Conservation (phyloP, 1,140 invertebrate genomes). For the Drosophila miranda region DNA sequence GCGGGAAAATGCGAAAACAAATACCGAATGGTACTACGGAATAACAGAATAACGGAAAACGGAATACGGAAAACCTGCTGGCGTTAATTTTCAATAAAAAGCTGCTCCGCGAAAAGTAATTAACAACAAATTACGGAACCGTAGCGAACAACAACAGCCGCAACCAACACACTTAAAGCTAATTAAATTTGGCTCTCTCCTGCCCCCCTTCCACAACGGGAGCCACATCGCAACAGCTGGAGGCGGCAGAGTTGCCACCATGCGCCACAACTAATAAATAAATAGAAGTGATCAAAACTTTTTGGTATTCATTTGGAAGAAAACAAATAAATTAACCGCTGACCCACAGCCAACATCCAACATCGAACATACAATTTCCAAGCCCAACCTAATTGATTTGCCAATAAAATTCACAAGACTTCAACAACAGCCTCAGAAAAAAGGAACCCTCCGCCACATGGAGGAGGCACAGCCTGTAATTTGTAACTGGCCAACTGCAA, state of each 20-base stretch:
- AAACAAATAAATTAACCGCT: slow-evolving; percentile 42
- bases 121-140: slow-evolving; percentile 72
- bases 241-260: neutral
- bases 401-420: slow-evolving; percentile 58
- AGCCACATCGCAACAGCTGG: slow-evolving; percentile 39
- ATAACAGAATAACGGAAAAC: slow-evolving; percentile 37
- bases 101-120: slow-evolving; percentile 61
- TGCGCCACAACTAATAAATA: slow-evolving; percentile 6
- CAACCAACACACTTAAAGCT: slow-evolving; percentile 69
- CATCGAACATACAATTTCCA: slow-evolving; percentile 49
- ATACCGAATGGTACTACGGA: slow-evolving; percentile 18
- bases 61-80: slow-evolving; percentile 41
- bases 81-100: slow-evolving; percentile 75
- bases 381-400: slow-evolving; percentile 66
- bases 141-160: slow-evolving; percentile 38
- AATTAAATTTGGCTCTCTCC: slow-evolving; percentile 60
- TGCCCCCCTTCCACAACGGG: slow-evolving; percentile 10
- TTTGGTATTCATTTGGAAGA: slow-evolving; percentile 8
- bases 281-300: slow-evolving; percentile 17
- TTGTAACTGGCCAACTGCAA: slow-evolving; percentile 70
- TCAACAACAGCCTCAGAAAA: slow-evolving; percentile 16
- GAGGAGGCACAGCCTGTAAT: slow-evolving; percentile 55
- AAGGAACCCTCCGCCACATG: slow-evolving; percentile 27
- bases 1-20: slow-evolving; percentile 22
- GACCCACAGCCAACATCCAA: slow-evolving; percentile 24